Base-by-base conservation (phyloP, 2,888 invertebrate species). In the Stenodera caucasica region DNA sequence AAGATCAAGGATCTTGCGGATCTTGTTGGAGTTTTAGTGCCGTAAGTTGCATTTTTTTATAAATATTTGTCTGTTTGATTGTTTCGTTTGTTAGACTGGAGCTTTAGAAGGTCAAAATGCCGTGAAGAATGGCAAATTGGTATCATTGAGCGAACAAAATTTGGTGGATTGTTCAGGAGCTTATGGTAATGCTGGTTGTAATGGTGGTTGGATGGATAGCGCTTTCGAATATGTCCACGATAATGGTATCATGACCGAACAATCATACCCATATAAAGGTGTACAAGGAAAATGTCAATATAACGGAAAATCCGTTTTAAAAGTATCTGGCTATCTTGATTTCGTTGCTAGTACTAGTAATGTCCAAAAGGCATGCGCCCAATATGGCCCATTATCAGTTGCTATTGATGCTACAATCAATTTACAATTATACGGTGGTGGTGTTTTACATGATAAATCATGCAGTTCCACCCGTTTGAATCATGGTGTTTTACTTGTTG, bases 301-400 rank as follows among this genome's bases (percentile, higher is more conserved):
- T 32, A 35, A 55, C 18, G 30, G 35, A 11, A 5, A 35, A 29
- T 51, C 51, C 6, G 58, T 29, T 14, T 4, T 37, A 21, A 45
- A 21, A 8, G 23, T 32, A 21, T 5, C 49, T n/a, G 32, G 15
- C 4, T 45, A 53, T 21, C 0, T 2, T 2, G 18, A 45, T 7
- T 18, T 58, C 14, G 2, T 2, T 7, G 15, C 8, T 3, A 14
- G 37, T 14, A 35, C 15, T 30, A 52, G 37, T 49, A 14, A 53
- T 14, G 1, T 18, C 12, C n/a, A 5, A 5, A n/a, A 32, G 4
- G 33, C 33, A 3, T 11, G 86, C 93, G 54, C 93, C 92, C 57
- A 89, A 89, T 0, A 80, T 90, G 95, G 95, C 0, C 95, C 95
- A 12, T 84, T 94, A 37, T 85, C 92, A 14, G 89, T 93, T 55